Percentiles rank a stretch among this genome's conserved stretches.
These are phyloP conservation scores for Trichopria drosophilae DNA, from an alignment of 2,888 invertebrate species.

Conservation along the genomic window DNA sequence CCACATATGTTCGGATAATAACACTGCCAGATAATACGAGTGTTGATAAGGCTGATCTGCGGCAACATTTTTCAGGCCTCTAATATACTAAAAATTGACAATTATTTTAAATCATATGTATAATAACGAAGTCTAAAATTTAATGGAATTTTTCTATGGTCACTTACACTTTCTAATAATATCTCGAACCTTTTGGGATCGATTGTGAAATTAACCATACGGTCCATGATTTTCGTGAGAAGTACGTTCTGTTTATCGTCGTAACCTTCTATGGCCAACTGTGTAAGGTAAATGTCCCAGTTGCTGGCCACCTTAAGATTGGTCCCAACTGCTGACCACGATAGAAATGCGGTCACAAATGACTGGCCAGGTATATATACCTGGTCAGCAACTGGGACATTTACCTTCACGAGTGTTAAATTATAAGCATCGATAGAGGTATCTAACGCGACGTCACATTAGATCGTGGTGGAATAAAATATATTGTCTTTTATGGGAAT, in stretches of 20 bases:
- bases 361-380: too few relatives aligned
- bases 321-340: too few relatives aligned
- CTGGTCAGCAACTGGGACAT: too few relatives aligned
- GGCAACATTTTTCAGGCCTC: conserved; percentile 84
- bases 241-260: conserved; percentile 86
- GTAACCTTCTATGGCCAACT: conserved; percentile 86
- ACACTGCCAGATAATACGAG: conserved; percentile 83
- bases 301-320: too few relatives aligned
- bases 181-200: conserved; percentile 82
- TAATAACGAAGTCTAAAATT: conserved; percentile 2
- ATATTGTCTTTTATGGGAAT: too few relatives aligned
- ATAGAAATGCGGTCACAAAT: too few relatives aligned
- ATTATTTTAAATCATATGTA: conserved; percentile 1
- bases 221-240: conserved; percentile 82
- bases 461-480: too few relatives aligned
- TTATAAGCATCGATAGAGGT: too few relatives aligned
- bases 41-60: conserved; percentile 91
- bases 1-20: conserved; percentile 86
- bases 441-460: too few relatives aligned
- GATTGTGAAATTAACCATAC: conserved; percentile 78
- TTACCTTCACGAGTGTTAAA: too few relatives aligned
- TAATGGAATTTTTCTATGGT: conserved; percentile 1
- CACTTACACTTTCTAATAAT: conserved; percentile 76
- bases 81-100: conserved; percentile 67
- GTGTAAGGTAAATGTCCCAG: too few relatives aligned